Evolutionary conservation across 2,888 invertebrate species (phyloP), one percentile per base, ranked within the genome.

Genomic region (Scaptomyza reducta): DNA sequence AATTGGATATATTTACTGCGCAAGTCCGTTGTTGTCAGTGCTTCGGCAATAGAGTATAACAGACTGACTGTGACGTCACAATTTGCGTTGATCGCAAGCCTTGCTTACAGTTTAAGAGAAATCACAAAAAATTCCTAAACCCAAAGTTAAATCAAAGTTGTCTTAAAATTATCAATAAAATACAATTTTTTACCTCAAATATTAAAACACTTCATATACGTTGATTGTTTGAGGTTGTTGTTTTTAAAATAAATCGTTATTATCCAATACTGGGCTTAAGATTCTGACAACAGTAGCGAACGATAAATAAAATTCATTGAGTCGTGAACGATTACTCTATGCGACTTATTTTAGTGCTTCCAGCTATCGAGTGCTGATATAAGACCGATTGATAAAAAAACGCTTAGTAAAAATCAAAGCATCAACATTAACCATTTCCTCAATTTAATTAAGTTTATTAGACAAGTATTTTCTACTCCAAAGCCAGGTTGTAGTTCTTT

Each of bases 1-100:
- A 62, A 63, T 35, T 31, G 29, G 16, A 44, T 16, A 16, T 47
- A 38, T 58, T 63, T 45, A 73, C 3, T 73, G 73, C 73, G 73
- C 73, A 73, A 41, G 73, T 73, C 64, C 46, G 41, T n/a, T 49
- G 33, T 35, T 35, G 53, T 68, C 59, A 59, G 45, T 59, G 44
- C 53, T 49, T 11, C 25, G 13, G 16, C 16, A 38, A 55, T 55
- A 59, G 62, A 58, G 61, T 22, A 11, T 10, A 45, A 9, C 27
- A 31, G 45, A 4, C 27, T 14, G 10, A 3, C 0, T 56, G 56
- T 72, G 68, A 72, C 72, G 72, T 72, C 72, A 72, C 56, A 54
- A 7, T 13, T 11, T 13, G 14, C 4, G 29, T 6, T 22, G 18
- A 29, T 10, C 7, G 14, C n/a, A 35, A 38, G 11, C 33, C 7